A percentile compares a stretch with the other conserved stretches of the same genome.
Conservation (phyloP, 2,797 vertebrate genomes). For the Catharus ustulatus region DNA sequence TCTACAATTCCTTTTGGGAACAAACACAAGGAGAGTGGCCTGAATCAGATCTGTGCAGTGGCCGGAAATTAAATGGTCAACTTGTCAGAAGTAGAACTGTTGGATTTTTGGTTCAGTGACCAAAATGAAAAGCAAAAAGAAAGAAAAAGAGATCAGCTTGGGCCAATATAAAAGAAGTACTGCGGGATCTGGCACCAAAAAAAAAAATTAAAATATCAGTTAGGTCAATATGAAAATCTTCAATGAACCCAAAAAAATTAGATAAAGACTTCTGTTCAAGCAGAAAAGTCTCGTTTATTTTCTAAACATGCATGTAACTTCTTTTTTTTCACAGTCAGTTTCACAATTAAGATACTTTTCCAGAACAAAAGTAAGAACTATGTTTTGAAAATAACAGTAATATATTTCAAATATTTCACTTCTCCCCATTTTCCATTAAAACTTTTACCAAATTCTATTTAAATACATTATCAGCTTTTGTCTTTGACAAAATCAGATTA, state of each 20-base stretch:
- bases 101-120: slow-evolving; percentile 64
- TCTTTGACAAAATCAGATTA: not conserved
- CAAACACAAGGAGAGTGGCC: not conserved
- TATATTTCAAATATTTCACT: not conserved
- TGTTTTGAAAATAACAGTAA: not conserved
- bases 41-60: slow-evolving; percentile 65
- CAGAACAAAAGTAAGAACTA: not conserved
- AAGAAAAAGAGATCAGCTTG: slow-evolving; percentile 51
- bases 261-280: slow-evolving; percentile 49
- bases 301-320: slow-evolving; percentile 9
- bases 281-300: slow-evolving; percentile 37
- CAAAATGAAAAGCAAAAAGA: slow-evolving; percentile 65
- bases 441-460: not conserved
- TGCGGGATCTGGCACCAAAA: not conserved
- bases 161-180: slow-evolving; percentile 34
- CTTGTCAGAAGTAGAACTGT: slow-evolving; percentile 61
- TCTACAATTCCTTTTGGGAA: slow-evolving; percentile 60
- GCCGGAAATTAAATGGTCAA: slow-evolving; percentile 72
- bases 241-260: slow-evolving; percentile 58
- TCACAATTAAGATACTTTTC: not conserved
- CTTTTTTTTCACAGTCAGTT: not conserved
- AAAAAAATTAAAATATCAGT: slow-evolving; percentile 58
- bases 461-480: not conserved
- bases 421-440: not conserved
- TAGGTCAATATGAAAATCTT: slow-evolving; percentile 60